Evolutionary conservation across 2,888 invertebrate genomes (phyloP).

Genomic region (Chymomyza amoena): DNA sequence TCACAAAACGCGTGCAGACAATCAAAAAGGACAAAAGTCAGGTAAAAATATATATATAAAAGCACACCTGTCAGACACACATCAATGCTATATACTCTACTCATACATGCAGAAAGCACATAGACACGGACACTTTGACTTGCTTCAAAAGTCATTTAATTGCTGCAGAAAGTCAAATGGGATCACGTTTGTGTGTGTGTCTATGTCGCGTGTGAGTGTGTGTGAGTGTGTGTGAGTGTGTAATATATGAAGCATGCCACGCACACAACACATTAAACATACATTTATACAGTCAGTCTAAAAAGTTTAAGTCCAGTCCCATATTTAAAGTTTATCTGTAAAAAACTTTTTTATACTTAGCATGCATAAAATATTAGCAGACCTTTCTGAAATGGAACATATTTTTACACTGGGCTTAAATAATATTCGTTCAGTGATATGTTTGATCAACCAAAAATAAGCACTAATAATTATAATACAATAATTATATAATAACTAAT

Average conservation of each 20-base stretch:
- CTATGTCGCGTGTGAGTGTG: too few relatives aligned
- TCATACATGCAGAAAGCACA: not conserved
- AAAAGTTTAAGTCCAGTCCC: too few relatives aligned
- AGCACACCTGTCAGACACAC: not conserved
- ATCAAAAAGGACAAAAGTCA: not conserved
- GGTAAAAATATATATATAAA: not conserved
- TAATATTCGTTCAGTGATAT: too few relatives aligned
- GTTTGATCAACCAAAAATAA: too few relatives aligned
- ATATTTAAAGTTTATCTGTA: too few relatives aligned
- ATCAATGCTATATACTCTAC: not conserved
- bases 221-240: not conserved
- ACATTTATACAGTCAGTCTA: not conserved
- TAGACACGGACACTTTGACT: not conserved
- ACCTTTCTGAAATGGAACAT: not conserved
- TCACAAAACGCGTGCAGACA: not conserved
- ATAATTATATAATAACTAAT: too few relatives aligned
- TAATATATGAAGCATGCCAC: constrained; percentile 15
- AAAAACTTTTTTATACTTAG: too few relatives aligned
- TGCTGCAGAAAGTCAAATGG: constrained; percentile 9
- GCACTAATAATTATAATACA: too few relatives aligned
- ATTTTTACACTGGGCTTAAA: not conserved
- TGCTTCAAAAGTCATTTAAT: constrained; percentile 24
- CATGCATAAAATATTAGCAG: not conserved
- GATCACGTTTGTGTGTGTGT: constrained; percentile 21
- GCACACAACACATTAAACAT: not conserved